Base-by-base conservation (phyloP, 2,888 invertebrate genomes). In the Lasioglossum pauxillum region DNA sequence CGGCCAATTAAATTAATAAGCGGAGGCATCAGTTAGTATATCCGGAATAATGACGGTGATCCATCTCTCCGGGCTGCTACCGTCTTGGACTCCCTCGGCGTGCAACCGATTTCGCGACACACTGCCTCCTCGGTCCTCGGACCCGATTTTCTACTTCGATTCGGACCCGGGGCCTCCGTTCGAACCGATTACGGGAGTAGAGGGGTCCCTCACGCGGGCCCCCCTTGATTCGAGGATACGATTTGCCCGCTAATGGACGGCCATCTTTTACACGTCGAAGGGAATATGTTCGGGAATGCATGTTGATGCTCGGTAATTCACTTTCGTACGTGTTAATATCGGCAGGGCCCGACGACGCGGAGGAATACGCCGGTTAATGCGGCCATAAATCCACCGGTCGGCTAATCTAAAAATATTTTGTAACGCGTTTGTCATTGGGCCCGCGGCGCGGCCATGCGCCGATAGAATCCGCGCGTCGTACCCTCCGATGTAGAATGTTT, bases 1-100 rank as follows among this genome's bases (percentile, higher is more conserved):
- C 91, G 88, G 89, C 91, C 93, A 92, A 94, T 94, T 94, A 94
- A 94, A 94, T 93, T 93, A 94, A 94, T 94, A 94, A 94, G 92
- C 92, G 79, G 69, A 88, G 90, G 90, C 91, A 94, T 94, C 91
- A 86, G 93, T 93, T 92, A 91, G 92, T 91, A 90, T 92, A 93
- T 93, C 90, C 90, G 86, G 84, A 91, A 91, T 94, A 94, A 94
- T 93, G 93, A 92, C 91, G 88, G 87, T 84, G 92, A 94, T 94
- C 90, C 88, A 91, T 94, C 92, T 93, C 91, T 77, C 78, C 31
- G 16, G 79, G 78, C 8, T 80, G 93, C 93, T 93, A 93, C 94
- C 89, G 86, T 86, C 80, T 78, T 92, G 90, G 90, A n/a, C 90
- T 87, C 85, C 46, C 78, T 75, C 16, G 78, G 76, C 49, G 77